Percentiles rank a stretch among this genome's conserved stretches.
Evolutionary conservation across 53 echinoderm and acorn worm species (phyloP).

Genomic region (Holothuria scabra): DNA sequence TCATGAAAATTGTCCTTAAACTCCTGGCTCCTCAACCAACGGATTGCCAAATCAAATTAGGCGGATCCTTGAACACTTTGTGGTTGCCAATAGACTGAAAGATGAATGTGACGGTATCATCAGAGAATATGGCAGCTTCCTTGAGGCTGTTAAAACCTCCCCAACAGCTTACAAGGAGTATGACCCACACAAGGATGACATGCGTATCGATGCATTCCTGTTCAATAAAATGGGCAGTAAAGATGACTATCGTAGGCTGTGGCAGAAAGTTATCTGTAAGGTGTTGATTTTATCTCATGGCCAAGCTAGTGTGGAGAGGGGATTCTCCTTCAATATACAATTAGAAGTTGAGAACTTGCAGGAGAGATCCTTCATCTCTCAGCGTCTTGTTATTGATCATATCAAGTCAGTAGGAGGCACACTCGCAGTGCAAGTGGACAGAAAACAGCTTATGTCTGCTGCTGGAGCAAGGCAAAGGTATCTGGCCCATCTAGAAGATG

Average conservation of each 20-base stretch:
- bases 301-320: conserved; percentile 58
- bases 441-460: no score
- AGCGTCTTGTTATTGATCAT: background rate
- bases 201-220: conserved; percentile 34
- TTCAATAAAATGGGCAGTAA: conserved; percentile 45
- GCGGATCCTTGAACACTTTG: conserved; percentile 35
- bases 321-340: conserved; percentile 56
- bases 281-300: conserved; percentile 63
- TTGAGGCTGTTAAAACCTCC: conserved; percentile 17
- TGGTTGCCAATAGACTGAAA: conserved; percentile 40
- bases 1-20: background rate
- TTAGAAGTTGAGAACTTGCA: conserved; percentile 18
- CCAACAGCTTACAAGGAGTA: conserved; percentile 44
- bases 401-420: no score
- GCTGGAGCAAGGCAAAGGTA: no score
- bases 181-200: conserved; percentile 15
- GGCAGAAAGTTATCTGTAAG: conserved; percentile 47
- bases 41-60: conserved; percentile 34
- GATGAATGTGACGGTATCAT: conserved; percentile 51
- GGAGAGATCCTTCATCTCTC: background rate
- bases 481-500: no score
- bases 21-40: conserved; percentile 22
- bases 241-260: conserved; percentile 45
- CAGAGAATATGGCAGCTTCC: conserved; percentile 43
- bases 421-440: no score